These are phyloP conservation scores for Rhorus exstirpatorius DNA, from an alignment of 2,888 invertebrate genomes.

Conservation along the genomic window DNA sequence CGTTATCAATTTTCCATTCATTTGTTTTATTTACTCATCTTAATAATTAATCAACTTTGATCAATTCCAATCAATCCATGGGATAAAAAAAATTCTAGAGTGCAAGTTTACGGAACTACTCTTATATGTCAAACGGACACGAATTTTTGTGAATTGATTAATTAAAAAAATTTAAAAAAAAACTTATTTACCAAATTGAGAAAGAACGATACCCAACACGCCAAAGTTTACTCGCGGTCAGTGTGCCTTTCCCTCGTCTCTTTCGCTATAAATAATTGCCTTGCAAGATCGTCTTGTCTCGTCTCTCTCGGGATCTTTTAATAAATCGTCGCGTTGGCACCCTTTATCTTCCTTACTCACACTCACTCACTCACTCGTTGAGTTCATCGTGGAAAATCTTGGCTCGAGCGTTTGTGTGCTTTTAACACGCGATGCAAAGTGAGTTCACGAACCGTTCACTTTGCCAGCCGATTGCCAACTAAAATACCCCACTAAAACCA, in stretches of 20 bases:
- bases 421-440: background rate
- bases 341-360: slow-evolving; percentile 48
- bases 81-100: too few species aligned
- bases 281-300: slow-evolving; percentile 42
- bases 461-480: slow-evolving; percentile 64
- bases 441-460: slow-evolving; percentile 64
- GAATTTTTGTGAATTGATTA: background rate
- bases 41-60: too few species aligned
- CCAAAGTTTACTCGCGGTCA: slow-evolving; percentile 66
- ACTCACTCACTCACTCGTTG: background rate
- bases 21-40: too few species aligned
- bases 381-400: slow-evolving; percentile 7
- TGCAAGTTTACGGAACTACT: too few species aligned
- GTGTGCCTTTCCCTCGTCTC: slow-evolving; percentile 20
- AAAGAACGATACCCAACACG: background rate
- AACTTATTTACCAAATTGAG: background rate
- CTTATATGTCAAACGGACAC: too few species aligned
- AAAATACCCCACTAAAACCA: slow-evolving; percentile 58
- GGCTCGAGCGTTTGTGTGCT: slow-evolving; percentile 3
- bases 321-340: slow-evolving; percentile 41
- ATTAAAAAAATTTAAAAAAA: background rate
- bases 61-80: too few species aligned
- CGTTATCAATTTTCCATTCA: too few species aligned
- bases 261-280: slow-evolving; percentile 66
- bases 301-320: slow-evolving; percentile 34